These are phyloP conservation scores for Microcaecilia unicolor DNA, from an alignment of 2,797 vertebrate genomes.

Conservation along the genomic window DNA sequence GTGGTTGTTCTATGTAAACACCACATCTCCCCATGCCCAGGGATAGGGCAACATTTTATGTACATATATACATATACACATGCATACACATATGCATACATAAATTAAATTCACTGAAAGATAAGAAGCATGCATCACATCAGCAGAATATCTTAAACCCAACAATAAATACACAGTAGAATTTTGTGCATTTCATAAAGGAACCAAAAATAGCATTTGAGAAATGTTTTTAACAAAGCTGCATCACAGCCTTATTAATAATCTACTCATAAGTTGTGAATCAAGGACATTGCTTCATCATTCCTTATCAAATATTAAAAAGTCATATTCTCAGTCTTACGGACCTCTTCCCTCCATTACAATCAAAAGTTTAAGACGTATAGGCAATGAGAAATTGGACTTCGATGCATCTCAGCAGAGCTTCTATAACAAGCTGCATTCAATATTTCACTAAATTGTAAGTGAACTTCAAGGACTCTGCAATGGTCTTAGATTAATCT, in stretches of 20 bases:
- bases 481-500: no score
- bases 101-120: no score
- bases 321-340: constrained; percentile 8
- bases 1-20: no score
- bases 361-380: not conserved
- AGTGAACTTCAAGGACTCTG: constrained; percentile 9
- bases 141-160: no score
- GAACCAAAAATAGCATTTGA: not conserved
- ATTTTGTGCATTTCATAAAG: constrained; percentile 4
- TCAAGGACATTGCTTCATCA: constrained; percentile 26
- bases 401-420: not conserved
- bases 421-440: constrained; percentile 6
- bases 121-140: no score
- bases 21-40: no score
- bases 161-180: no score
- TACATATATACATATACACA: no score
- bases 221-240: constrained; percentile 11
- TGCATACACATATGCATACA: no score
- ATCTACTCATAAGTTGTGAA: constrained; percentile 19
- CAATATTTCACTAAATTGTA: not conserved
- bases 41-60: no score
- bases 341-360: constrained; percentile 7
- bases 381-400: constrained; percentile 19
- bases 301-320: constrained; percentile 35
- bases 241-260: constrained; percentile 29